Conservation (phyloP, 1,140 invertebrate genomes). For the Papilio polytes region DNA sequence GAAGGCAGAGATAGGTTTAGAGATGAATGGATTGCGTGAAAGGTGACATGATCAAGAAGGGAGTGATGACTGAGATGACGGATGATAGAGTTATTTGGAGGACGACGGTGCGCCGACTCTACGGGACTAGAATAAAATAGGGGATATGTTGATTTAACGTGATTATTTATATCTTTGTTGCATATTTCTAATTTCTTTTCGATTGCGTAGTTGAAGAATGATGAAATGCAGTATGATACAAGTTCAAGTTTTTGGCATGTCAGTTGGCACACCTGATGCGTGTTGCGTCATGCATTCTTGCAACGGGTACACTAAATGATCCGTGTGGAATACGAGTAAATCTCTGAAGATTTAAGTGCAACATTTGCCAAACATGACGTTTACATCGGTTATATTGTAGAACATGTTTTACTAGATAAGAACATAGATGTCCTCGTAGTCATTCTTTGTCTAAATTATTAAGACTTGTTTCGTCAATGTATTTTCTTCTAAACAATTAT, state of each 20-base stretch:
- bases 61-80: too few species aligned
- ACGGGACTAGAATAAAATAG: too few species aligned
- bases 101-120: too few species aligned
- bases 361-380: slow-evolving; percentile 44
- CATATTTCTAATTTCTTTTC: not conserved
- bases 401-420: not conserved
- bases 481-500: too few species aligned
- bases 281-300: slow-evolving; percentile 41
- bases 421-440: not conserved
- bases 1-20: too few species aligned
- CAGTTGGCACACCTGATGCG: slow-evolving; percentile 41
- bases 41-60: too few species aligned
- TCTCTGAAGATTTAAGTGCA: slow-evolving; percentile 44
- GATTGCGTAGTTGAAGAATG: not conserved
- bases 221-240: slow-evolving; percentile 24
- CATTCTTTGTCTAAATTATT: not conserved
- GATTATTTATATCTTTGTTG: not conserved
- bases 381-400: slow-evolving; percentile 35
- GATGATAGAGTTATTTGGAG: too few species aligned
- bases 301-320: slow-evolving; percentile 44
- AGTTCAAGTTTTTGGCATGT: slow-evolving; percentile 55
- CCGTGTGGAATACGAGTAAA: slow-evolving; percentile 47
- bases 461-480: too few species aligned
- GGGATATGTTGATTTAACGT: too few species aligned
- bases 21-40: too few species aligned